A percentile compares a stretch with the other conserved stretches of the same genome.
These are phyloP conservation scores for Erythrocercus mccallii DNA, from an alignment of 2,113 vertebrate genomes.

Conservation along the genomic window DNA sequence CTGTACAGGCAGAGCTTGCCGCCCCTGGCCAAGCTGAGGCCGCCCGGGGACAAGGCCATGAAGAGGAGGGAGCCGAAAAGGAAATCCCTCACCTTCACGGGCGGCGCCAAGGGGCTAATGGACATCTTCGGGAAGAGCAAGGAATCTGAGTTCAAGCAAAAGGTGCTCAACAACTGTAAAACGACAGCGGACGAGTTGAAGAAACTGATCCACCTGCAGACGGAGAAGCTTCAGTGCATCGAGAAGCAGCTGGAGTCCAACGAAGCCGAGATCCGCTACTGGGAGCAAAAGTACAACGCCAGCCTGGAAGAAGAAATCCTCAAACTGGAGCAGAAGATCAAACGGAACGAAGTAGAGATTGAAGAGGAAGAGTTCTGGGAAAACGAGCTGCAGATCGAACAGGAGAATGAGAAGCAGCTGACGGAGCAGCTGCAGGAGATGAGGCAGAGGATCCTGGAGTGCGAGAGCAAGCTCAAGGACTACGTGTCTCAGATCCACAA, in stretches of 20 bases:
- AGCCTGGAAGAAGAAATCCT: constrained; percentile 85
- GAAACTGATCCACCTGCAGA: constrained; percentile 86
- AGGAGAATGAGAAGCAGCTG: constrained; percentile 93
- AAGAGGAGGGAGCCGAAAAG: constrained; percentile 90
- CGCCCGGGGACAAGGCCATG: constrained; percentile 83
- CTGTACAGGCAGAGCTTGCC: constrained; percentile 92
- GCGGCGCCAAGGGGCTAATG: constrained; percentile 86
- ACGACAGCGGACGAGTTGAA: constrained; percentile 82
- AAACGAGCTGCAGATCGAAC: constrained; percentile 94
- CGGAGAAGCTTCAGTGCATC: constrained; percentile 85
- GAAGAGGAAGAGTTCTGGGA: constrained; percentile 98
- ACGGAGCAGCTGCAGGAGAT: constrained; percentile 92
- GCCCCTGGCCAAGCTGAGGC: constrained; percentile 88
- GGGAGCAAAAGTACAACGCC: constrained; percentile 78
- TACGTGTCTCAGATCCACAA: constrained; percentile 82
- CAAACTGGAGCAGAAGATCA: constrained; percentile 88
- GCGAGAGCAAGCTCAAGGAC: constrained; percentile 84
- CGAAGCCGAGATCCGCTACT: constrained; percentile 82
- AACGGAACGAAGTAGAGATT: constrained; percentile 90
- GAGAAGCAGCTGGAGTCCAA: constrained; percentile 85
- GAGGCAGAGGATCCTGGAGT: constrained; percentile 80
- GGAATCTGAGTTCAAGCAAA: constrained; percentile 83
- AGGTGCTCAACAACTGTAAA: constrained; percentile 77
- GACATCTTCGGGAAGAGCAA: constrained; percentile 88
- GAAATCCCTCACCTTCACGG: constrained; percentile 95